Evolutionary conservation across 2,797 vertebrate species (phyloP).

Genomic region (Mormyrops boulengeri): DNA sequence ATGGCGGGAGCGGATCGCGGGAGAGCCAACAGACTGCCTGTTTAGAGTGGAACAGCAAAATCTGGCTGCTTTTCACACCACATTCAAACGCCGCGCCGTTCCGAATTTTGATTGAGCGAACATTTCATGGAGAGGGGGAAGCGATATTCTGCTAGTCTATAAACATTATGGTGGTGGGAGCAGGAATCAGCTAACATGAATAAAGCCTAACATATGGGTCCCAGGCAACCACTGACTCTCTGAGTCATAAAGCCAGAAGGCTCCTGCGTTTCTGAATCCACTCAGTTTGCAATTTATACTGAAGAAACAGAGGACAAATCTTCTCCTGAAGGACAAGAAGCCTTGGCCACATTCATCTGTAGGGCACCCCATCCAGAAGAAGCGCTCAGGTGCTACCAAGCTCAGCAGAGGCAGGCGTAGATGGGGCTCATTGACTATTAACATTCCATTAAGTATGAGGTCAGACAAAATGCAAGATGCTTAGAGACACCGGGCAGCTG

Average conservation of each 20-base stretch:
- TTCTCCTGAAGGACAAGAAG: slow-evolving; percentile 37
- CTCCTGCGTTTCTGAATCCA: neutral
- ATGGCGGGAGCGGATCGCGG: neutral
- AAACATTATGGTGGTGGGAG: neutral
- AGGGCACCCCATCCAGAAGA: slow-evolving; percentile 24
- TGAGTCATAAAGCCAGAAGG: neutral
- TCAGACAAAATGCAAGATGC: slow-evolving; percentile 37
- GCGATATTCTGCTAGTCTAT: neutral
- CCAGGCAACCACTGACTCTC: neutral
- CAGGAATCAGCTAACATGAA: neutral
- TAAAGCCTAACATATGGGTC: neutral
- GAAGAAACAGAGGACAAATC: slow-evolving; percentile 35
- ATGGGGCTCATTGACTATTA: slow-evolving; percentile 54
- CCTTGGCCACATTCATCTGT: slow-evolving; percentile 38
- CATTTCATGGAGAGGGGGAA: neutral
- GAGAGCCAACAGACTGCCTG: neutral
- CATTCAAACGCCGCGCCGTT: neutral
- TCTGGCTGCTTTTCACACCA: neutral
- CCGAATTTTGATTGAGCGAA: neutral
- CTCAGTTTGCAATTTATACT: neutral
- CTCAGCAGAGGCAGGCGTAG: slow-evolving; percentile 44
- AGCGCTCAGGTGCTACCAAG: slow-evolving; percentile 31
- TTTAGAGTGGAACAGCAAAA: neutral
- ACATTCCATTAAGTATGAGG: slow-evolving; percentile 54
- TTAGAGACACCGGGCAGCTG: slow-evolving; percentile 34